These are phyloP conservation scores for Sebastes paucispinis DNA, from an alignment of 2,797 vertebrate genomes.

Conservation along the genomic window DNA sequence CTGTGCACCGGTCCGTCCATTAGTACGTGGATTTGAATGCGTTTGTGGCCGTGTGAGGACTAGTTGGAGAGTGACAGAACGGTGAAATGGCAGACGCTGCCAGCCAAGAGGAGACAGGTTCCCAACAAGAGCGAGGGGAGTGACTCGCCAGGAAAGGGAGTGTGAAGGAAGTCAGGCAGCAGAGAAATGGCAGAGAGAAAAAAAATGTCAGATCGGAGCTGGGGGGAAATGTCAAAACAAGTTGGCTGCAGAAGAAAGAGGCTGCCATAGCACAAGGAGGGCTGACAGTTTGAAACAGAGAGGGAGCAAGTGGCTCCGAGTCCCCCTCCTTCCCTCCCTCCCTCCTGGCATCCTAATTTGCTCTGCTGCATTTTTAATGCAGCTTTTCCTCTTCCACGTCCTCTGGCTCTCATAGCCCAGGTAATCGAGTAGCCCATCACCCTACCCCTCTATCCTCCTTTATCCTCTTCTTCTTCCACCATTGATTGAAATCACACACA, in stretches of 20 bases:
- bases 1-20: conserved; percentile 26
- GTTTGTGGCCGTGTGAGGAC: background rate
- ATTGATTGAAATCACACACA: conserved; percentile 49
- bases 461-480: conserved; percentile 18
- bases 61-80: background rate
- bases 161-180: conserved; percentile 56
- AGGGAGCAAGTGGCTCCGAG: conserved; percentile 24
- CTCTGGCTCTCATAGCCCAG: conserved; percentile 48
- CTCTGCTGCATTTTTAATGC: conserved; percentile 73
- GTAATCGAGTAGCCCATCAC: conserved; percentile 54
- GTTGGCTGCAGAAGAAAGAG: conserved; percentile 45
- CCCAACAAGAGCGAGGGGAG: conserved; percentile 26
- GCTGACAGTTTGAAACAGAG: conserved; percentile 51
- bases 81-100: conserved; percentile 40
- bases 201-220: conserved; percentile 60
- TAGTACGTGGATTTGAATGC: background rate
- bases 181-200: conserved; percentile 58
- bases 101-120: conserved; percentile 49
- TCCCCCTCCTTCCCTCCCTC: background rate
- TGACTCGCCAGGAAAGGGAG: conserved; percentile 40
- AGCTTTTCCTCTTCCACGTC: conserved; percentile 47
- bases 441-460: background rate
- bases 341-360: conserved; percentile 55
- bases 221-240: conserved; percentile 61
- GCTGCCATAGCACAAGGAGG: conserved; percentile 26